Percentiles rank a stretch among this genome's conserved stretches.
Evolutionary conservation across 1,140 invertebrate species (phyloP).

Genomic region (Pseudomyrmex pallidus): DNA sequence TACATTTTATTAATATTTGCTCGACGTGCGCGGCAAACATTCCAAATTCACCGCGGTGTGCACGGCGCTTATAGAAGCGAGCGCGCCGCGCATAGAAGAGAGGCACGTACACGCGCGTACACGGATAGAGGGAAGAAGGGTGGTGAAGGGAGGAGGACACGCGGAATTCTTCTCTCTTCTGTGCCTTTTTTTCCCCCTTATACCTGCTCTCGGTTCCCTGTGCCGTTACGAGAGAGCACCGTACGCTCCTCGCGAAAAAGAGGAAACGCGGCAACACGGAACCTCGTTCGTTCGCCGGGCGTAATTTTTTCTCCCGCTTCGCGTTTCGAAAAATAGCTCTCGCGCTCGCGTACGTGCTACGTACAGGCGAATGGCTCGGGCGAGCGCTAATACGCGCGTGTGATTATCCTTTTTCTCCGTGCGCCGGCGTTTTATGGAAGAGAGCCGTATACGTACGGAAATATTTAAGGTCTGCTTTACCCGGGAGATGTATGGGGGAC

Average conservation of each 20-base stretch:
- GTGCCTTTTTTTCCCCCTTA: constrained; percentile 26
- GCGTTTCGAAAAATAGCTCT: constrained; percentile 71
- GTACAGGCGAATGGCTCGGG: constrained; percentile 56
- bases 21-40: constrained; percentile 64
- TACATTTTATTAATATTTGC: constrained; percentile 78
- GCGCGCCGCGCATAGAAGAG: constrained; percentile 31
- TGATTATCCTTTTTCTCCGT: constrained; percentile 70
- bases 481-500: constrained; percentile 57
- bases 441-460: constrained; percentile 64
- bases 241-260: constrained; percentile 41
- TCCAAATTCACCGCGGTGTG: constrained; percentile 66
- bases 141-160: too few species aligned
- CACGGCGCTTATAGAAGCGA: constrained; percentile 56
- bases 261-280: constrained; percentile 44
- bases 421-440: constrained; percentile 44
- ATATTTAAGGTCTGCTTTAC: constrained; percentile 69
- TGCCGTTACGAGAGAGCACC: constrained; percentile 23
- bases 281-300: constrained; percentile 56
- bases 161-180: constrained; percentile 18
- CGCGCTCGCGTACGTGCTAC: constrained; percentile 21
- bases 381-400: constrained; percentile 68
- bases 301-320: constrained; percentile 65
- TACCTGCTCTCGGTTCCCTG: constrained; percentile 31
- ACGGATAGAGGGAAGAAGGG: too few species aligned
- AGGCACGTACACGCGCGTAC: constrained; percentile 55